Percentiles rank a stretch among this genome's conserved stretches.
These are phyloP conservation scores for Dermatemys mawii DNA, from an alignment of 2,113 vertebrate genomes.

Conservation along the genomic window DNA sequence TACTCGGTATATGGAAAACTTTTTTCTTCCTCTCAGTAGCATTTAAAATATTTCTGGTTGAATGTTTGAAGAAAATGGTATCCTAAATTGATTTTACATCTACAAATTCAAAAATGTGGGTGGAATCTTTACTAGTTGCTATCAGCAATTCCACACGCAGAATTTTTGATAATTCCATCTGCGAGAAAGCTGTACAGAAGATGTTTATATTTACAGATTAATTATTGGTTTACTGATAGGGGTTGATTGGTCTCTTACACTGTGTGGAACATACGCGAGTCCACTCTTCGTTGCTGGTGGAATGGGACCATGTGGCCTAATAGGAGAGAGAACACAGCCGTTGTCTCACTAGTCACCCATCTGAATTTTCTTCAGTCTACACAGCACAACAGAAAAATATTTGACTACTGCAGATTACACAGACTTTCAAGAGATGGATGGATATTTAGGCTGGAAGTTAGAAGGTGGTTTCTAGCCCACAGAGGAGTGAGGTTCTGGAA, in stretches of 20 bases:
- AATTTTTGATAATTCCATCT: background rate
- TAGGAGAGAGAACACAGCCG: accelerated
- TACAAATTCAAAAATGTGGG: background rate
- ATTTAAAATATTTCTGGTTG: background rate
- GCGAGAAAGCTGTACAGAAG: background rate
- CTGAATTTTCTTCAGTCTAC: accelerated
- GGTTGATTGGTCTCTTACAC: background rate
- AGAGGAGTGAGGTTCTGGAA: too few relatives aligned
- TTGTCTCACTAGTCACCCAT: background rate
- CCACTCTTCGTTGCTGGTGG: accelerated
- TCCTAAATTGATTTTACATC: background rate
- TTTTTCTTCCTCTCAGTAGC: background rate
- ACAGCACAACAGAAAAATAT: accelerated
- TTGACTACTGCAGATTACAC: accelerated
- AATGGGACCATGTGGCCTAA: background rate
- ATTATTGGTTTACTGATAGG: background rate
- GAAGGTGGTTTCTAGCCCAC: too few relatives aligned
- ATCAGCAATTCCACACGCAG: background rate
- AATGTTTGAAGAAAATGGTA: background rate
- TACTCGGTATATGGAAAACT: too few relatives aligned
- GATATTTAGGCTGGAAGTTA: too few relatives aligned
- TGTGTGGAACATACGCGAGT: accelerated
- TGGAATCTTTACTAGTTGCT: background rate
- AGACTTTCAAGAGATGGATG: background rate
- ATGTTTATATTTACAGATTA: background rate